These are phyloP conservation scores for Hydrophis major DNA, from an alignment of 2,797 vertebrate species.

Conservation along the genomic window DNA sequence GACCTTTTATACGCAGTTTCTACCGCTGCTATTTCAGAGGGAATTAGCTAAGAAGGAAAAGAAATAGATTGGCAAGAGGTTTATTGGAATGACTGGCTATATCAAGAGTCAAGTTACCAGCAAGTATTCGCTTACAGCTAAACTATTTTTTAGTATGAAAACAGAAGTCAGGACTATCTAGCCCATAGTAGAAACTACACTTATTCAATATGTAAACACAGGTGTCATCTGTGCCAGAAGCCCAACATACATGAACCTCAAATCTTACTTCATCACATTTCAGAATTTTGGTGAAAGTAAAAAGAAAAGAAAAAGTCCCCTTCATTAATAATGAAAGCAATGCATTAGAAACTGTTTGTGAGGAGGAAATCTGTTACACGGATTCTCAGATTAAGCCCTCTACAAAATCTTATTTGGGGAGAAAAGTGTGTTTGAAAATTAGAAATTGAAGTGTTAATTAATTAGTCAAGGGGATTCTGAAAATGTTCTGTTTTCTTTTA, in stretches of 20 bases:
- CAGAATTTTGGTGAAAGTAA: background rate
- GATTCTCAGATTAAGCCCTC: background rate
- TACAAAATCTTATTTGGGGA: background rate
- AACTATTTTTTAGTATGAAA: slow-evolving; percentile 11
- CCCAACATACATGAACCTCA: background rate
- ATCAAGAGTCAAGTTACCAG: background rate
- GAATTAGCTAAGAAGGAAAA: background rate
- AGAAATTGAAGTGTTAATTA: background rate
- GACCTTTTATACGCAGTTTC: background rate
- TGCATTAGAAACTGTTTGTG: background rate
- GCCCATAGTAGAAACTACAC: fast-evolving
- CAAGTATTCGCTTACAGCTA: background rate
- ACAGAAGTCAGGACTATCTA: background rate
- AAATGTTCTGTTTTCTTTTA: background rate
- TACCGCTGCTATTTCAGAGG: background rate
- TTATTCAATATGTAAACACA: background rate
- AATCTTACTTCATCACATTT: background rate
- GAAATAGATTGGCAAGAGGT: background rate
- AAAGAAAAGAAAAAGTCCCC: background rate
- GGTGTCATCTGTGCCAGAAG: background rate
- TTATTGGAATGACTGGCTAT: background rate
- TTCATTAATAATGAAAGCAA: background rate
- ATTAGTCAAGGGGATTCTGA: background rate
- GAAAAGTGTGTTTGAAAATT: background rate
- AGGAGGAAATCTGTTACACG: background rate